A percentile compares a stretch with the other conserved stretches of the same genome.
phyloP scores from a whole-genome alignment of 2,888 invertebrate genomes.

The Morpho helenor region DNA sequence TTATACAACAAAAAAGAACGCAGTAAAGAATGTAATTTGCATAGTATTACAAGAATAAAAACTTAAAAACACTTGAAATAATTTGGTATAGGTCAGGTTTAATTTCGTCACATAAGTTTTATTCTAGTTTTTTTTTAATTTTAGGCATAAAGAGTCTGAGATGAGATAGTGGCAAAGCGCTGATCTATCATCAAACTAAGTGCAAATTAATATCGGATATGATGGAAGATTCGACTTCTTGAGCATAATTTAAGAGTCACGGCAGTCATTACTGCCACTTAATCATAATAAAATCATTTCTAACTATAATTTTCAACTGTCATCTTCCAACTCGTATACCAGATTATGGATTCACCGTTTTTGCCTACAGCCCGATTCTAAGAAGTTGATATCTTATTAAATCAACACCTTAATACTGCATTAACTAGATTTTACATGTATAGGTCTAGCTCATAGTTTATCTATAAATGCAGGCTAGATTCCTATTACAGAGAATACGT shows the following conservation, averaged over 20 bases:
- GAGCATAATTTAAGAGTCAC: background rate
- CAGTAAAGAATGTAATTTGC: too few relatives aligned
- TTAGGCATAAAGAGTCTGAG: too few relatives aligned
- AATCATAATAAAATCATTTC: background rate
- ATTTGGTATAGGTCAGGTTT: too few relatives aligned
- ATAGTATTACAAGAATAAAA: too few relatives aligned
- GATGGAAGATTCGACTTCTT: background rate
- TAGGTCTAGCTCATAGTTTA: conserved; percentile 3
- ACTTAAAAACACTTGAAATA: too few relatives aligned
- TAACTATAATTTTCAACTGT: too few relatives aligned
- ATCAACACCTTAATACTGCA: background rate
- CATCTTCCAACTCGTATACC: background rate
- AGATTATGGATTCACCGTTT: background rate
- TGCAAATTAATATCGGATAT: too few relatives aligned
- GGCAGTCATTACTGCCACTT: background rate
- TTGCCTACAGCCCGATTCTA: background rate
- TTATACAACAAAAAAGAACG: too few relatives aligned
- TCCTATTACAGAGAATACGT: background rate
- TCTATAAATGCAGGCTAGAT: background rate
- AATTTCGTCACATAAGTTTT: too few relatives aligned
- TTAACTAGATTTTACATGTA: conserved; percentile 6
- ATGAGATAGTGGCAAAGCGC: too few relatives aligned
- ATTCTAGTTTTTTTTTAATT: too few relatives aligned
- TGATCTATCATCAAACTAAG: too few relatives aligned
- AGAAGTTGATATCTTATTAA: conserved; percentile 1